Base-by-base conservation (phyloP, 2,113 vertebrate genomes). In the Machaerirhynchus nigripectus region DNA sequence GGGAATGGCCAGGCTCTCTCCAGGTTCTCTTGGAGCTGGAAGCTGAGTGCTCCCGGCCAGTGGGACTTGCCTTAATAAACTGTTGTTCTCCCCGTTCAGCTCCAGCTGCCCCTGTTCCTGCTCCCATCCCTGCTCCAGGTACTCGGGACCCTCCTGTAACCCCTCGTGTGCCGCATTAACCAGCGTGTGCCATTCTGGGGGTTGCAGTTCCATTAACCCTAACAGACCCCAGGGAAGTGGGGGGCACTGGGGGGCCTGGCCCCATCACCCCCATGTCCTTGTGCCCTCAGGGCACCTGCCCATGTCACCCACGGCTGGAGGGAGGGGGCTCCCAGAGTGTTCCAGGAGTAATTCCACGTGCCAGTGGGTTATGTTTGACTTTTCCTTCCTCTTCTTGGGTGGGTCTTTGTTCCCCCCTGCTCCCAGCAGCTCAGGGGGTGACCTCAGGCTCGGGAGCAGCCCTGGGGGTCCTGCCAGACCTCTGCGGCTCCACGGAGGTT, bases 121-220 rank as follows among this genome's bases (percentile, higher is more conserved):
- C 88, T 69, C 74, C 91, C 27, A 61, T 40, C 16, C 22, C 80
- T 61, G 81, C 30, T 15, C 67, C 96, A 97, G 96, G 97, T 97
- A 97, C 92, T 87, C 22, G 9, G 15, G 33, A 15, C 52, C 47
- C 33, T 53, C 42, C 78, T 61, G 77, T 95, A 94, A 94, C 73
- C 46, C 80, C 70, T n/a, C 10, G 84, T 92, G 77, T 96, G 86
- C 53, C 35, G 0, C 80, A 50, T 92, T 97, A 96, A 95, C 91
- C 64, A 39, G 33, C 12, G 71, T 91, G 74, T 97, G 91, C 78
- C 26, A 2, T 93, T 52, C 26, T 1, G 56, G 85, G 37, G 53
- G 27, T 27, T 89, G 65, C 19, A 28, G 49, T 89, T 50, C 17
- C 40, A 59, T 95, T 95, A 97, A 96, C 44, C 39, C 69, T 89